Conservation (phyloP, 2,888 invertebrate genomes). For the Pseudoips prasinana region DNA sequence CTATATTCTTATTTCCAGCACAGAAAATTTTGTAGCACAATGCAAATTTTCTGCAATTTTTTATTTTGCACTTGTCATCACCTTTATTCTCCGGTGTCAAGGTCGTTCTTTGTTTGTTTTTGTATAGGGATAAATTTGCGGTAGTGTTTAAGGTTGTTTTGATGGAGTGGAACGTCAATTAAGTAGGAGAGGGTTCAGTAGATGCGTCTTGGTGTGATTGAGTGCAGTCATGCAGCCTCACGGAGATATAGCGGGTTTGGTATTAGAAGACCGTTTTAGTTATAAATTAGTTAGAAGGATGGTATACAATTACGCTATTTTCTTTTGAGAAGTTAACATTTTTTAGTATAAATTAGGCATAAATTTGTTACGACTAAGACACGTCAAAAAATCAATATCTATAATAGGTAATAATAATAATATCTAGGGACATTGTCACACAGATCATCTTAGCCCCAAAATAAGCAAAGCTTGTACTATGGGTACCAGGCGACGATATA, state of each 20-base stretch:
- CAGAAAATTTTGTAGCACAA: constrained; percentile 35
- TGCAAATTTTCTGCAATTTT: constrained; percentile 46
- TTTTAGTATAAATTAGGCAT: too few relatives aligned
- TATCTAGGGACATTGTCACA: too few relatives aligned
- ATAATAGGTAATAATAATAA: too few relatives aligned
- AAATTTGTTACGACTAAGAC: too few relatives aligned
- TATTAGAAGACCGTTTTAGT: constrained; percentile 10
- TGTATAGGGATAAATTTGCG: constrained; percentile 34
- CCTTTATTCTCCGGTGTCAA: constrained; percentile 36
- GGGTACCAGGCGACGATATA: too few relatives aligned
- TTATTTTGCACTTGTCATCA: constrained; percentile 34
- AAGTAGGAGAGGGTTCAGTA: constrained; percentile 69
- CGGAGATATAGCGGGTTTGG: constrained; percentile 39
- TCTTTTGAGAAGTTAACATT: too few relatives aligned
- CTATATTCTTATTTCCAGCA: constrained; percentile 25
- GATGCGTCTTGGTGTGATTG: constrained; percentile 65
- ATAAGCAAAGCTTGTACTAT: too few relatives aligned
- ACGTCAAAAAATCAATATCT: too few relatives aligned
- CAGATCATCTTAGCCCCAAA: too few relatives aligned
- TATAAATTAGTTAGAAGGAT: too few relatives aligned
- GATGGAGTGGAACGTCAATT: constrained; percentile 79
- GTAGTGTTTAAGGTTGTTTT: constrained; percentile 63
- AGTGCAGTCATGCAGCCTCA: constrained; percentile 72
- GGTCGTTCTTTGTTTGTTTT: constrained; percentile 40
- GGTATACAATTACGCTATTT: too few relatives aligned